Evolutionary conservation across 2,797 vertebrate genomes (phyloP).

Genomic region (Coreius guichenoti): DNA sequence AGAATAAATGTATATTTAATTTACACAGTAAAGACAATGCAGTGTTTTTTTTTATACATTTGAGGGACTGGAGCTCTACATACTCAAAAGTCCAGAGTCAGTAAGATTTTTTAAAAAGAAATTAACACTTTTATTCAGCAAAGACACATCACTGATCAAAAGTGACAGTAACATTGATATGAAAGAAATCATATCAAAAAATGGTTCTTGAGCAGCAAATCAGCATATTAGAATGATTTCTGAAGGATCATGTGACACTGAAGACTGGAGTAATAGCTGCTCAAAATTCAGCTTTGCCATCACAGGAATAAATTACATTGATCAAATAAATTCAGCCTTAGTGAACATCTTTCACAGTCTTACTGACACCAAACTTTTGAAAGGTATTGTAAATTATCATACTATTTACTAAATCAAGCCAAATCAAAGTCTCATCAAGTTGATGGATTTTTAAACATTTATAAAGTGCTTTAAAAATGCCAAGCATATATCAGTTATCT

Average conservation of each 20-base stretch:
- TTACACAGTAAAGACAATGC: too few relatives aligned
- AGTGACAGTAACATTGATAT: background rate
- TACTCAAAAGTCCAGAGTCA: background rate
- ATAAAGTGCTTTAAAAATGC: background rate
- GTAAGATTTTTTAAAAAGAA: background rate
- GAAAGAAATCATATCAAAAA: background rate
- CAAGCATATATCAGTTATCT: background rate
- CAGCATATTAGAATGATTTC: background rate
- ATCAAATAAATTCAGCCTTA: background rate
- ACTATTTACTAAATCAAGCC: background rate
- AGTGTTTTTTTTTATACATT: too few relatives aligned
- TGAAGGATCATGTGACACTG: background rate
- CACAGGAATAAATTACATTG: background rate
- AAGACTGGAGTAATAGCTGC: too few relatives aligned
- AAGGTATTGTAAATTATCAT: background rate
- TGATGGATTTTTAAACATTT: background rate
- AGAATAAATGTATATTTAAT: too few relatives aligned
- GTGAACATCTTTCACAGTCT: background rate
- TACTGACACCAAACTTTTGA: background rate
- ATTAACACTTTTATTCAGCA: background rate
- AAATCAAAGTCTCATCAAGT: background rate
- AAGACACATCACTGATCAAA: background rate
- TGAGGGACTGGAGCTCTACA: too few relatives aligned
- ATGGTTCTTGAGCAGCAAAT: background rate
- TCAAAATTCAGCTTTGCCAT: background rate